Evolutionary conservation across 2,797 vertebrate species (phyloP), one percentile per base, ranked within the genome.

Genomic region (Hippocampus kuda): DNA sequence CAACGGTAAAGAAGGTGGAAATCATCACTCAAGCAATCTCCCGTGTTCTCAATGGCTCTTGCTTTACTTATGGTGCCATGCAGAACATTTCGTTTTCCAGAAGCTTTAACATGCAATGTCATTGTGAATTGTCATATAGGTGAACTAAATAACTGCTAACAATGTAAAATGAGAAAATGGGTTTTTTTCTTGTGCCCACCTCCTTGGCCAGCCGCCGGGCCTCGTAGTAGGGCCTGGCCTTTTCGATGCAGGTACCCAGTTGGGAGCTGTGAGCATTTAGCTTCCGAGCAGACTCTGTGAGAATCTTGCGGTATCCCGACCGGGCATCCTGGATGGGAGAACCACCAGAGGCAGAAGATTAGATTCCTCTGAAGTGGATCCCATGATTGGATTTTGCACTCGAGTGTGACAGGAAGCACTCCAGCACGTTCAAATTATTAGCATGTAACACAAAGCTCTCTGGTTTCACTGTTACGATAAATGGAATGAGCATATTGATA

Each of bases 161-260:
- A 53, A 53, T 49, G 6, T 24, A 44, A 41, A 44, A 10, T 26
- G 8, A n/a, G 20, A 63, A 42, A 49, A n/a, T 11, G 3, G 12
- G 9, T 54, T 54, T 8, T 54, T 22, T 7, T 13, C 6, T 8
- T 18, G 64, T 30, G 34, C 16, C 1, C 83, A 97, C 95, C 94
- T 97, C 95, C 78, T 97, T 98, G 6, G 95, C 95, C 24, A 94
- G 87, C 16, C 95, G 88, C 0, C 95, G 91, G 0, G 95, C 94
- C 82, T 98, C 95, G 16, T 97, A 98, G 79, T 97, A 98, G 0
- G 96, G 96, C 3, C 96, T 88, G 0, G 96, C 95, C 73, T 95
- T 95, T 74, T 97, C 95, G 0, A 98, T 96, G 83, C 94, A 96
- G 77, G 90, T 86, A 9, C 96, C 96, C 10, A 97, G 74, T 38